Percentiles rank a stretch among this genome's conserved stretches.
Conservation (phyloP, 2,888 invertebrate genomes). For the Nemoura dubitans region DNA sequence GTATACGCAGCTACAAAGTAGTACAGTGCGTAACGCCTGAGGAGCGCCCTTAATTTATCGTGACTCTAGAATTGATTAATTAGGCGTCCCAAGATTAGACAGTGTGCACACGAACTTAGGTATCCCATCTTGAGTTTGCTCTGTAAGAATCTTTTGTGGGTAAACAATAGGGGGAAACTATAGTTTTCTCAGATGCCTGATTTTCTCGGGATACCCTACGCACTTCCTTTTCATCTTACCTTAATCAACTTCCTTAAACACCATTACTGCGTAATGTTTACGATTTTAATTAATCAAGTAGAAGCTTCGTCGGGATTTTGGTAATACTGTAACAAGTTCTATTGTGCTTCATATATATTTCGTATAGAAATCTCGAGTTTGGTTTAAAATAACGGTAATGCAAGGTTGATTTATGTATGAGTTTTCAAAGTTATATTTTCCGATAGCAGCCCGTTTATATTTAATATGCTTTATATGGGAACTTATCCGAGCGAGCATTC, state of each 20-base stretch:
- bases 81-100: not conserved
- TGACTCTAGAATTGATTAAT: not conserved
- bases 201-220: not conserved
- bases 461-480: no score
- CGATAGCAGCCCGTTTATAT: no score
- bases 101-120: not conserved
- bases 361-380: no score
- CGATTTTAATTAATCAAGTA: not conserved
- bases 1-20: not conserved
- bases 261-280: no score
- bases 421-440: no score
- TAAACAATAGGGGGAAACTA: not conserved
- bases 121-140: not conserved
- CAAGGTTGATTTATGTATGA: no score
- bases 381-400: no score
- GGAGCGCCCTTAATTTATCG: not conserved
- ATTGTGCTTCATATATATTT: no score
- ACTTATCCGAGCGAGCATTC: no score
- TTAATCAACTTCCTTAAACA: not conserved
- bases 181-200: not conserved
- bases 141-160: not conserved
- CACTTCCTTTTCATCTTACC: not conserved
- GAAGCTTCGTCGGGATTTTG: no score
- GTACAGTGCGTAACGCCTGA: not conserved
- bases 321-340: no score